Conservation (phyloP, 2,113 vertebrate species). For the Solea solea region DNA sequence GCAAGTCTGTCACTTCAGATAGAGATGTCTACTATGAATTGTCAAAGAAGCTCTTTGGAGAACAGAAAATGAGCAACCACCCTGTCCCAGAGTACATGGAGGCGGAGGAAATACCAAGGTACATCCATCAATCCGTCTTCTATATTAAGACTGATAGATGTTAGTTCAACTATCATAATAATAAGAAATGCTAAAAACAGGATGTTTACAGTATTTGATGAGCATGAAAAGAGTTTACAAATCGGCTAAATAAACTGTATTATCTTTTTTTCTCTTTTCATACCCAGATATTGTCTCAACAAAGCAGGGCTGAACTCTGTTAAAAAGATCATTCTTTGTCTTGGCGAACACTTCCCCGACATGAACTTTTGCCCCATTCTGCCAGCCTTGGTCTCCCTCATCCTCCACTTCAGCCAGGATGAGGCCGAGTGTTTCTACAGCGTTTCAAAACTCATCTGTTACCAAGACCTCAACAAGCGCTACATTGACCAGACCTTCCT, state of each 20-base stretch:
- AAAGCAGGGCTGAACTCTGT: constrained; percentile 81
- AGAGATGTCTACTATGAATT: constrained; percentile 76
- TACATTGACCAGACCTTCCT: constrained; percentile 89
- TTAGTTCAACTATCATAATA: neutral
- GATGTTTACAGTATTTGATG: too few species aligned
- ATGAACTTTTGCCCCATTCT: constrained; percentile 87
- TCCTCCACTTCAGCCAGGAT: constrained; percentile 88
- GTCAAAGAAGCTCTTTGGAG: constrained; percentile 78
- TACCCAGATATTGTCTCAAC: constrained; percentile 85
- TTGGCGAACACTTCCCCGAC: constrained; percentile 81
- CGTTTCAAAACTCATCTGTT: constrained; percentile 82
- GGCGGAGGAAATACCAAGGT: constrained; percentile 83
- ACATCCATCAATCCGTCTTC: constrained; percentile 56
- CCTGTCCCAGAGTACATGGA: constrained; percentile 86
- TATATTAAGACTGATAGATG: neutral
- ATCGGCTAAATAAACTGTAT: neutral
- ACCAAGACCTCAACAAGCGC: constrained; percentile 82
- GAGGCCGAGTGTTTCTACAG: constrained; percentile 89
- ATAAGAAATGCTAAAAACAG: too few species aligned
- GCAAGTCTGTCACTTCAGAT: constrained; percentile 72
- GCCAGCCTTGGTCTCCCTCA: constrained; percentile 84
- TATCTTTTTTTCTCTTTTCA: constrained; percentile 5
- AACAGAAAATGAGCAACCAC: constrained; percentile 74
- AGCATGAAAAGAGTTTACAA: too few species aligned
- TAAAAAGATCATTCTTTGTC: constrained; percentile 86